Percentiles rank a stretch among this genome's conserved stretches.
These are phyloP conservation scores for Manis javanica DNA, from an alignment of 2,797 vertebrate genomes.

Conservation along the genomic window DNA sequence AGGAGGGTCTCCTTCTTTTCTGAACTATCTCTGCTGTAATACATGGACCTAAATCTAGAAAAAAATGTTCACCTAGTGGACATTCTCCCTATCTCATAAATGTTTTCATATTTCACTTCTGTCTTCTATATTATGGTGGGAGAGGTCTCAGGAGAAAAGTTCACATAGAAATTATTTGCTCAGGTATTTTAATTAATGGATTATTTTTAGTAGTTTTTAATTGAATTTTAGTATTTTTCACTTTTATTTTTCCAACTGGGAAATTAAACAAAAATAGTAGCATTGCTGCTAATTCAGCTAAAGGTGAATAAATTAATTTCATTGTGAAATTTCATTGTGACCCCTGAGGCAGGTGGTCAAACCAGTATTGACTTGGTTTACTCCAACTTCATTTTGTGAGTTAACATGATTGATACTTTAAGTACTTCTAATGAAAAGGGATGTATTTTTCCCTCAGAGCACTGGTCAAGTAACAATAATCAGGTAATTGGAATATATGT, in stretches of 20 bases:
- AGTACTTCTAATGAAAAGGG: neutral
- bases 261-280: neutral
- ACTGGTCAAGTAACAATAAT: neutral
- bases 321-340: neutral
- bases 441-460: neutral
- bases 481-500: neutral
- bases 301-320: neutral
- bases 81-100: neutral
- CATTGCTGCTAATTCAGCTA: neutral
- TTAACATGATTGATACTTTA: accelerated
- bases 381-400: neutral
- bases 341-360: neutral
- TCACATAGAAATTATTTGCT: slow-evolving; percentile 10
- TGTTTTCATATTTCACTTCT: neutral
- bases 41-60: neutral
- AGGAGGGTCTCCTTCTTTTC: neutral
- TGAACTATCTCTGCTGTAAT: neutral
- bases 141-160: neutral
- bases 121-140: neutral
- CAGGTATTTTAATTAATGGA: neutral
- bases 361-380: neutral
- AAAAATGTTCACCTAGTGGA: neutral
- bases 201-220: slow-evolving; percentile 29
- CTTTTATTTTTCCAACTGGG: slow-evolving; percentile 32
- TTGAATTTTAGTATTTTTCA: slow-evolving; percentile 35